A percentile compares a stretch with the other conserved stretches of the same genome.
phyloP scores from a whole-genome alignment of 2,888 invertebrate genomes.

The Antheraea assamensis region DNA sequence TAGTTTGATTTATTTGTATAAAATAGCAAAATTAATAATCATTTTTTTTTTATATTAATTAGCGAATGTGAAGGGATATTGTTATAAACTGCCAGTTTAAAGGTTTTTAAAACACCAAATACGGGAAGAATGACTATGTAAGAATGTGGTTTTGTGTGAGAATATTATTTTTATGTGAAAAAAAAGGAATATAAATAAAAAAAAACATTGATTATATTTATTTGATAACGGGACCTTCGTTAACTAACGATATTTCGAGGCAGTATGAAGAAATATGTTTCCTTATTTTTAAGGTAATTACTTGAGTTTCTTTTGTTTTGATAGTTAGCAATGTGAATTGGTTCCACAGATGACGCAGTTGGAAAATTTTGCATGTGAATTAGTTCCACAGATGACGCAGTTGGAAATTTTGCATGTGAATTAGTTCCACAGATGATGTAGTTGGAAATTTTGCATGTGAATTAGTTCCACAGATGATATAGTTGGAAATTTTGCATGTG shows the following conservation, averaged over 20 bases:
- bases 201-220: no score
- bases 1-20: background rate
- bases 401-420: no score
- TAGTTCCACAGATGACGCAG: no score
- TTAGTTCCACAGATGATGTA: background rate
- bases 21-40: background rate
- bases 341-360: no score
- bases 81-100: conserved; percentile 75
- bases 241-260: background rate
- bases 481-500: no score
- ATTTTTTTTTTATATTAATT: conserved; percentile 36
- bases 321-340: no score
- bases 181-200: background rate
- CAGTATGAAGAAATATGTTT: no score
- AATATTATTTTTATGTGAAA: conserved; percentile 11
- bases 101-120: conserved; percentile 74
- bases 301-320: no score
- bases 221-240: background rate
- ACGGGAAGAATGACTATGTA: conserved; percentile 49
- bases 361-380: no score
- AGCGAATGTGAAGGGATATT: conserved; percentile 55
- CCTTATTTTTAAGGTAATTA: no score
- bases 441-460: no score
- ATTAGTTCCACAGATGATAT: background rate
- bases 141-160: conserved; percentile 13